Evolutionary conservation across 2,797 vertebrate species (phyloP), one percentile per base, ranked within the genome.

Genomic region (Sebastes matsubarae): DNA sequence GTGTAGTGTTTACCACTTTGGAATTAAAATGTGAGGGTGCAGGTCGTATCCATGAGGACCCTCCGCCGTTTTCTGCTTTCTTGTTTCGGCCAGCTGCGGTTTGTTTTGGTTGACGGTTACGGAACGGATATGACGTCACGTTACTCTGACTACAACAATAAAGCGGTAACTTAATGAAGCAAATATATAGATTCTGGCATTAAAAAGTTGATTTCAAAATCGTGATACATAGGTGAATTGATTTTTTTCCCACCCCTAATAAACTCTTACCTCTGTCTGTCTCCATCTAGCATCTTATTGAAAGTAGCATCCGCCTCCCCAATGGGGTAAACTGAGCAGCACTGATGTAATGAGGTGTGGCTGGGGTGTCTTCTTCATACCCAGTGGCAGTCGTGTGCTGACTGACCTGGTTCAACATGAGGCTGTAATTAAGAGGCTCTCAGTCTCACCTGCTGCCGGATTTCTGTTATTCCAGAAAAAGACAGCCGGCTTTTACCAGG

Each of bases 361-460:
- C 69, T 81, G 20, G 68, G 74, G 85, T 71, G 66, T 70, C 54
- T 58, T 79, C 38, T 73, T 86, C 69, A 76, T 75, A 25, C 69
- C 34, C 68, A 75, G 65, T 55, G 29, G 63, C 71, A 78, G 57
- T 38, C 54, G 32, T 71, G 25, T 20, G 75, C 58, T 38, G 78
- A 75, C 72, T 63, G 82, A 77, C 75, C 70, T 69, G 77, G 29
- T 80, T 89, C 72, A 70, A 77, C 84, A 78, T 78, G 70, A 75
- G 59, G 77, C 70, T 85, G 57, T 91, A 90, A 93, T 91, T 90
- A 92, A 90, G 85, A 83, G 68, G 59, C 68, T 79, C 65, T 71
- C 46, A 50, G 46, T 50, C 42, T 86, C 68, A 63, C 69, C 68
- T 64, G 75, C 66, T 77, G 36, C 75, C 50, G 57, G 60, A 57